Conservation (phyloP, 2,113 vertebrate genomes). For the Oncorhynchus mykiss region DNA sequence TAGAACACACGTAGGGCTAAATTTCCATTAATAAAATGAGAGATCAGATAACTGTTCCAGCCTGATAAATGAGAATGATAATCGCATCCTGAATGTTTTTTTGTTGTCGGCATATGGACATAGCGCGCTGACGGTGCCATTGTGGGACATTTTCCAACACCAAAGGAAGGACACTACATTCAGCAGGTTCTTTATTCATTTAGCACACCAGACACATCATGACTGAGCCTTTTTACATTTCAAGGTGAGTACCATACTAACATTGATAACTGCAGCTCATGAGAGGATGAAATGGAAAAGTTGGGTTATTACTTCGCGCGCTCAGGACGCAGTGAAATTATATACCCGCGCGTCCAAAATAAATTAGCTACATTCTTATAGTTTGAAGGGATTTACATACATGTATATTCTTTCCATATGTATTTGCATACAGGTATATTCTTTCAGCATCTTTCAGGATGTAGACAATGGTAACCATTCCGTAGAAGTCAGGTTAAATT, state of each 20-base stretch:
- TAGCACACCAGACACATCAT: slow-evolving; percentile 14
- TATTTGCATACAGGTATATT: no score
- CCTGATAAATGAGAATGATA: no score
- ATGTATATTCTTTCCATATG: no score
- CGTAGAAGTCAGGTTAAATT: neutral
- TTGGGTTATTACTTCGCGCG: slow-evolving; percentile 48
- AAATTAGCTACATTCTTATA: neutral
- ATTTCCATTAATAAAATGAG: neutral
- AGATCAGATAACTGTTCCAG: neutral
- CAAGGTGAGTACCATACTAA: slow-evolving; percentile 61
- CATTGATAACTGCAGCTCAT: neutral
- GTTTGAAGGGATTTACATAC: neutral
- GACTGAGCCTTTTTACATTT: slow-evolving; percentile 50
- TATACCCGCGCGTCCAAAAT: neutral
- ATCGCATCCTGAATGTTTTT: neutral
- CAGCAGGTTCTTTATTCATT: neutral
- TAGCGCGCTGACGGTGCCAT: neutral
- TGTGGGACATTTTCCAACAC: slow-evolving; percentile 8
- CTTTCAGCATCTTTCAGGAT: no score
- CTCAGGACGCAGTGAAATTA: slow-evolving; percentile 13
- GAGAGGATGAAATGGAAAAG: slow-evolving; percentile 29
- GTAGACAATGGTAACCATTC: no score
- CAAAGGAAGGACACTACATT: slow-evolving; percentile 28
- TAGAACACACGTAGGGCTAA: neutral
- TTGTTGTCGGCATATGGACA: neutral